Base-by-base conservation (phyloP, 1,140 invertebrate genomes). In the Batillaria attramentaria region DNA sequence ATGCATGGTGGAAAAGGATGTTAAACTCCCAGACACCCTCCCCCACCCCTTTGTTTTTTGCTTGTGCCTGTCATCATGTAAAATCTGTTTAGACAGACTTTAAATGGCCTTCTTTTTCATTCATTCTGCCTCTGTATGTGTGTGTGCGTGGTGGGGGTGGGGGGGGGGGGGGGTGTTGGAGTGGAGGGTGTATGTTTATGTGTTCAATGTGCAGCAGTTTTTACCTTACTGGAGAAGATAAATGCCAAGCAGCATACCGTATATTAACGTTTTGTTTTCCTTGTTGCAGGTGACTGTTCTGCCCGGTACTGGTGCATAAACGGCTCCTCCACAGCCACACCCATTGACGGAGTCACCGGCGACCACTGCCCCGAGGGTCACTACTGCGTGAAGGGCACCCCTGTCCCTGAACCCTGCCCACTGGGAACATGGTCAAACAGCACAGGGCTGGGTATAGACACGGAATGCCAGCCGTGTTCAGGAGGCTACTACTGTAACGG, bases 231-330 rank as follows among this genome's bases (percentile, higher is more conserved):
- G n/a, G n/a, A n/a, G n/a, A n/a, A n/a, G n/a, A n/a, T n/a, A n/a
- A n/a, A n/a, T n/a, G n/a, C n/a, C n/a, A n/a, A n/a, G n/a, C n/a
- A n/a, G n/a, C n/a, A n/a, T n/a, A n/a, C n/a, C n/a, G n/a, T n/a
- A n/a, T n/a, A n/a, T n/a, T n/a, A n/a, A n/a, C n/a, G n/a, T n/a
- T n/a, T n/a, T n/a, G n/a, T n/a, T n/a, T n/a, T n/a, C n/a, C n/a
- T n/a, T n/a, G n/a, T n/a, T n/a, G n/a, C 73, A 90, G 89, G 86
- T 33, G 78, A 84, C 57, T 90, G 89, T 81, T 42, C 54, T 66
- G 88, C 85, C 41, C 82, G 88, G 0, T 89, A 84, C 79, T 89
- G 85, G 84, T 90, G 89, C 80, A 89, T 86, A 24, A 86, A 83
- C 78, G 89, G 89, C 8, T 86, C 89, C 10, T 73, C 84, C 5